Evolutionary conservation across 2,888 invertebrate genomes (phyloP).

Genomic region (Platerodrilus igneus): DNA sequence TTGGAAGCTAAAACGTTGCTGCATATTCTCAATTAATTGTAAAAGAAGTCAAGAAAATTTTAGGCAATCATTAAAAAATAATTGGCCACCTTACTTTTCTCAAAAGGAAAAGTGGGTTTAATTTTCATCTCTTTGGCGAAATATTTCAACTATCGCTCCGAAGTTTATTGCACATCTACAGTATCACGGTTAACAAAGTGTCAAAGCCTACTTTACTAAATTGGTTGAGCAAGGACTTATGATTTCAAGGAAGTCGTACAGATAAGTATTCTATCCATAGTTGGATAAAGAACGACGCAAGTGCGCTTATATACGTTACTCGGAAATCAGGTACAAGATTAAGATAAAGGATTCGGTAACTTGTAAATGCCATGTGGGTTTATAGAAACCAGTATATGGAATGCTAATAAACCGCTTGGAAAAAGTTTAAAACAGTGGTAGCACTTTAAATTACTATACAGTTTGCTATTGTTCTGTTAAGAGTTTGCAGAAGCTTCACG

Average conservation of each 20-base stretch:
- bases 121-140: too few species aligned
- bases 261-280: conserved; percentile 12
- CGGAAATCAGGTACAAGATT: conserved; percentile 22
- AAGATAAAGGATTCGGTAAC: conserved; percentile 24
- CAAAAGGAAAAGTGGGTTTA: too few species aligned
- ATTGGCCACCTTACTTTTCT: too few species aligned
- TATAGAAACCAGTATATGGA: conserved; percentile 23
- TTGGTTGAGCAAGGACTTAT: too few species aligned
- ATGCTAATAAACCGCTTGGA: conserved; percentile 27
- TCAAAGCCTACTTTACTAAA: too few species aligned
- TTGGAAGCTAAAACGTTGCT: too few species aligned
- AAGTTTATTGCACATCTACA: too few species aligned
- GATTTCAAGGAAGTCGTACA: conserved; percentile 15
- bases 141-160: too few species aligned
- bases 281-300: conserved; percentile 21
- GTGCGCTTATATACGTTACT: conserved; percentile 21
- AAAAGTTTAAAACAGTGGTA: conserved; percentile 25
- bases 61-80: too few species aligned
- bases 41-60: too few species aligned
- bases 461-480: conserved; percentile 25
- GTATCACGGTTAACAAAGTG: too few species aligned
- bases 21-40: too few species aligned
- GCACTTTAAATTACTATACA: conserved; percentile 25
- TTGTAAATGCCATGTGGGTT: conserved; percentile 24
- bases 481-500: conserved; percentile 14